Evolutionary conservation across 2,113 vertebrate species (phyloP).

Genomic region (Aramus guarauna): DNA sequence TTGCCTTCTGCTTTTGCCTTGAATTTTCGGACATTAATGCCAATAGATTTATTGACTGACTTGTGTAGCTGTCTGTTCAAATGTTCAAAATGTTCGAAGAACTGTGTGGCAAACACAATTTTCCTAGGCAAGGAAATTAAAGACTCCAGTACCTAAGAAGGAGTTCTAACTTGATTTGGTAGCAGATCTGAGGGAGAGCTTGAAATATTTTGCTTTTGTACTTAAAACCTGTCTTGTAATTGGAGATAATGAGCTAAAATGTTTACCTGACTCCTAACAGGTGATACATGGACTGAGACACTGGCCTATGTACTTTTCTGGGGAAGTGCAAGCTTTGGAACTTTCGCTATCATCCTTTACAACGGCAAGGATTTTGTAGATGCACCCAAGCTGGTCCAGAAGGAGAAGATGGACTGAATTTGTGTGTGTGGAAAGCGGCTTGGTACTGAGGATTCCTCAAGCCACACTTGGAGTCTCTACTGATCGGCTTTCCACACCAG

Average conservation of each 20-base stretch:
- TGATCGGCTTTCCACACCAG: constrained; percentile 83
- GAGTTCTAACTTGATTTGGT: not conserved
- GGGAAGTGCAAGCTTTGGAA: constrained; percentile 89
- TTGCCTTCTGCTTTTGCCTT: not conserved
- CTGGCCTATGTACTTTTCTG: constrained; percentile 95
- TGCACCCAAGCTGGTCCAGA: constrained; percentile 90
- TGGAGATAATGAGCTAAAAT: not conserved
- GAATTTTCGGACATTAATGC: not conserved
- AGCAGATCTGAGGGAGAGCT: not conserved
- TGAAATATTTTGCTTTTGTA: not conserved
- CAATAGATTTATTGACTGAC: not conserved
- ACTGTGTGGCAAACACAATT: not conserved
- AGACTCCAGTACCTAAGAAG: not conserved
- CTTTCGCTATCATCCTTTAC: constrained; percentile 90
- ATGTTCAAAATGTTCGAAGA: not conserved
- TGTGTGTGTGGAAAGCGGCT: constrained; percentile 98
- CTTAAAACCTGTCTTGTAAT: not conserved
- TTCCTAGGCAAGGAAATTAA: not conserved
- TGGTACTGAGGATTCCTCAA: constrained; percentile 77
- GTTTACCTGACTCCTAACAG: constrained; percentile 66
- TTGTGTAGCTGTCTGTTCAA: not conserved
- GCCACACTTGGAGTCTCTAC: constrained; percentile 89
- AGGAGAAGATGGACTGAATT: constrained; percentile 99
- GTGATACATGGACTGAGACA: constrained; percentile 95
- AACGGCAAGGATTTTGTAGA: constrained; percentile 96